Evolutionary conservation across 35 echinoderm and acorn worm species (phyloP).

Genomic region (Ptychodera flava): DNA sequence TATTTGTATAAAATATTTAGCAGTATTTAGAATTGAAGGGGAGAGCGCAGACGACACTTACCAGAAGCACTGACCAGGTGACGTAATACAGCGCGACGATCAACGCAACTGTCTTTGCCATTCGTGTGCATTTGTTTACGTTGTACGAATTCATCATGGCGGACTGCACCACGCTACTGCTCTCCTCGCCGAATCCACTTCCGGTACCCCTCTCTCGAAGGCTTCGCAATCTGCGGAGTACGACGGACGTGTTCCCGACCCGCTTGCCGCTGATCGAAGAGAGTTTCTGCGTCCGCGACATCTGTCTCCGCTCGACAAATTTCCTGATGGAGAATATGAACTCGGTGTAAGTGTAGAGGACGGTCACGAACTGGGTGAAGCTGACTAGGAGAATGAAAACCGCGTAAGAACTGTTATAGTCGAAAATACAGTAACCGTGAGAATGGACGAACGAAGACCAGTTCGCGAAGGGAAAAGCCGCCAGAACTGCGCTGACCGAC

Average conservation of each 20-base stretch:
- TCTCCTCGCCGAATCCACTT: background rate
- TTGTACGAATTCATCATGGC: slow-evolving; percentile 46
- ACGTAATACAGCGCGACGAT: slow-evolving; percentile 39
- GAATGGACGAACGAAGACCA: slow-evolving; percentile 6
- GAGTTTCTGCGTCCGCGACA: background rate
- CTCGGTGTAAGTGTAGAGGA: slow-evolving; percentile 16
- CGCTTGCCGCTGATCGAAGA: background rate
- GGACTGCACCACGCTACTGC: background rate
- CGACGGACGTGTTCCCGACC: background rate
- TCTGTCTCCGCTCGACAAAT: slow-evolving; percentile 18
- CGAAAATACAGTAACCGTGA: slow-evolving; percentile 7
- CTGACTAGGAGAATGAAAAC: slow-evolving; percentile 6
- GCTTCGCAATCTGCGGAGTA: background rate
- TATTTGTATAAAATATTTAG: too few relatives aligned
- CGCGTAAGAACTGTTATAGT: background rate
- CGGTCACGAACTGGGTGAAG: slow-evolving; percentile 6
- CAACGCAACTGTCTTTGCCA: slow-evolving; percentile 42
- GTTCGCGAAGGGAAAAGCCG: slow-evolving; percentile 12
- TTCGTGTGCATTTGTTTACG: slow-evolving; percentile 43
- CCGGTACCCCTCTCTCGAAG: background rate
- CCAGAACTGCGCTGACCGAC: slow-evolving; percentile 8
- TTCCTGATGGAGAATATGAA: slow-evolving; percentile 36
- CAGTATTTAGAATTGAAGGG: too few relatives aligned
- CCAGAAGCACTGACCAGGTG: slow-evolving; percentile 37
- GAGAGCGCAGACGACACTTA: slow-evolving; percentile 17